Evolutionary conservation across 1,140 invertebrate genomes (phyloP), one percentile per base, ranked within the genome.

Genomic region (Panagrolaimus sp.): DNA sequence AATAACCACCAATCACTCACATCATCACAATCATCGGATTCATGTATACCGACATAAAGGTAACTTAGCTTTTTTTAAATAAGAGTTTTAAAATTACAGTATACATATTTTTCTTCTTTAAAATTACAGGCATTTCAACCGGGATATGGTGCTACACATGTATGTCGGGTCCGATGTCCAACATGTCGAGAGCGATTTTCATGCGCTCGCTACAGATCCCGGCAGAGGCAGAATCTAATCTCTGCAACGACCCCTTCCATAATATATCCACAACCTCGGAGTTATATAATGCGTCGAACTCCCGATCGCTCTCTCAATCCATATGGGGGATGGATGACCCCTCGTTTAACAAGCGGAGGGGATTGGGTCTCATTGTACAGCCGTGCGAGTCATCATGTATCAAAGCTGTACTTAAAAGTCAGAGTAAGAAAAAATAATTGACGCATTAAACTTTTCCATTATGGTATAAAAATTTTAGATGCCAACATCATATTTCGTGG

Each of bases 361-460:
- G 51, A 57, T 27, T 57, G 51, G 51, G 20, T 57, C n/a, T n/a
- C 14, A 20, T 57, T 57, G 51, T 57, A 57, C 51, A 57, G 51
- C 51, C 51, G 51, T 57, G 51, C 51, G 27, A 57, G 51, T 57
- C 51, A 57, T 57, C 51, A 57, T 57, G 51, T 57, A 20, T 57
- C 51, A 57, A 57, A 57, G 51, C 51, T 57, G 51, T 57, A 57
- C 51, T 57, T 16, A 14, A 57, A 57, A 57, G 51, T 57, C 51
- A 57, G 51, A 27, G 51, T 57, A 25, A 23, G 51, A 23, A 48
- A 20, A n/a, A n/a, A n/a, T n/a, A n/a, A n/a, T n/a, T n/a, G n/a
- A n/a, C n/a, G n/a, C n/a, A n/a, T n/a, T n/a, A n/a, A n/a, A n/a
- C n/a, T n/a, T n/a, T n/a, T n/a, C n/a, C n/a, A n/a, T n/a, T n/a